These are phyloP conservation scores for Salvelinus sp. DNA, from an alignment of 2,113 vertebrate genomes.

Conservation along the genomic window DNA sequence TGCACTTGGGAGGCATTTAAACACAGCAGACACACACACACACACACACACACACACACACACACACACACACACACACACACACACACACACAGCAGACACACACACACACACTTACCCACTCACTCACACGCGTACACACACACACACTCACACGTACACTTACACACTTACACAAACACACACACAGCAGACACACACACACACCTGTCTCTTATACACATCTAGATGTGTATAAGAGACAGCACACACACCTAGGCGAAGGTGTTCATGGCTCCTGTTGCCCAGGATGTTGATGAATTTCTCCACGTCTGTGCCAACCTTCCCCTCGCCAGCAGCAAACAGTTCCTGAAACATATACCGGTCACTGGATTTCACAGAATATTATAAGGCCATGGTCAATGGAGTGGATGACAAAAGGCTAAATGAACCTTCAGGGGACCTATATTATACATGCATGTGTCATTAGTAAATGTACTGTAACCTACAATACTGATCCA, in stretches of 20 bases:
- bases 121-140: too few relatives aligned
- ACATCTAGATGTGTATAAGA: too few relatives aligned
- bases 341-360: slow-evolving; percentile 80
- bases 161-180: too few relatives aligned
- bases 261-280: slow-evolving; percentile 83
- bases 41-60: not conserved
- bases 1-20: not conserved
- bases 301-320: slow-evolving; percentile 93
- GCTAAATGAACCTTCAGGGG: too few relatives aligned
- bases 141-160: too few relatives aligned
- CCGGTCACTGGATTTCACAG: too few relatives aligned
- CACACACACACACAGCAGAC: slow-evolving; percentile 6
- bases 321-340: slow-evolving; percentile 87
- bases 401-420: too few relatives aligned
- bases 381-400: too few relatives aligned
- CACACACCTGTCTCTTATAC: too few relatives aligned
- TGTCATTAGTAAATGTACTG: not conserved
- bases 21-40: slow-evolving; percentile 6
- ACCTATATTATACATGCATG: not conserved
- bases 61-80: slow-evolving; percentile 1
- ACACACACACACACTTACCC: not conserved
- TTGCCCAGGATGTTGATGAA: slow-evolving; percentile 92
- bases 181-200: slow-evolving; percentile 1
- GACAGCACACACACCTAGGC: not conserved
- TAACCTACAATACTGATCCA: not conserved